Base-by-base conservation (phyloP, 2,113 vertebrate genomes). In the Odocoileus hemionus region DNA sequence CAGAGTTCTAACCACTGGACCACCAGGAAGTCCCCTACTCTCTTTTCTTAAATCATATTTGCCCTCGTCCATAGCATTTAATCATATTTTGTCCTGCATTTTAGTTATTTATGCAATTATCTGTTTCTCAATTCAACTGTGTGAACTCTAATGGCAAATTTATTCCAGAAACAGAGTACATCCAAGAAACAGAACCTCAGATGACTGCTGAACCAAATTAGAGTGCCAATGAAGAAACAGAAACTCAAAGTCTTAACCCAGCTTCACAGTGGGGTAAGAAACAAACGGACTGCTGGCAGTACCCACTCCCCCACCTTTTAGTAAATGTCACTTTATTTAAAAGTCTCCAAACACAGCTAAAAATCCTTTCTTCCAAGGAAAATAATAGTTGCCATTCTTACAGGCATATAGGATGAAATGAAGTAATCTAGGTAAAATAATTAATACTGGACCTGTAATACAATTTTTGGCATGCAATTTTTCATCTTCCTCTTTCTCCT, bases 51-150 rank as follows among this genome's bases (percentile, higher is more conserved):
- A 94, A 61, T 52, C 17, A 33, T 9, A 39, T 45, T 54, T 84
- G 43, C 17, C 70, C 26, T 84, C 33, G 84, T 84, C 54, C 82
- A 61, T 23, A 94, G 50, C 33, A 92, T 79, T 89, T 89, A 91
- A 88, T 93, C 86, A 50, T 55, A 89, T 17, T 79, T 39, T 87
- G 54, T 52, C 52, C 91, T 96, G 36, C 36, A 78, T 57, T 90
- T 79, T 78, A 93, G 67, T 61, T 90, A 88, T 86, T 96, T 93
- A 50, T 54, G 60, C 93, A 85, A 96, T 78, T 97, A 95, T 76
- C 76, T 54, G 76, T 82, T 76, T 70, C 78, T 96, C 54, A 43
- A 45, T 47, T 95, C 83, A 97, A 45, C 16, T 89, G 30, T 80
- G 85, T 57, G 70, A 88, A 58, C 25, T 26, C 60, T 60, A 54